Conservation (phyloP, 2,888 invertebrate species). For the Hanleya hanleyi region DNA sequence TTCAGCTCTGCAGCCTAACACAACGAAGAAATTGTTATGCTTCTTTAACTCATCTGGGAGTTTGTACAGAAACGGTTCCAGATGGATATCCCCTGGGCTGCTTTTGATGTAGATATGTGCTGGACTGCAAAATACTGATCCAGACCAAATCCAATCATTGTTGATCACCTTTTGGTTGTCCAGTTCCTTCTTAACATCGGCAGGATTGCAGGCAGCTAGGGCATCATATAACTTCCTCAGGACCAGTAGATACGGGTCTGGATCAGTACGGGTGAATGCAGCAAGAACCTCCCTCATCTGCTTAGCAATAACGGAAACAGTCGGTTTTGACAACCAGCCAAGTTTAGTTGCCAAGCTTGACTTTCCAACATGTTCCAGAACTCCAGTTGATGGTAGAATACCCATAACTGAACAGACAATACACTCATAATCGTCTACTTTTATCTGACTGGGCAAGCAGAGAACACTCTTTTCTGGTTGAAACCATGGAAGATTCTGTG, state of each 20-base stretch:
- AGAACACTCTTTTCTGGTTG: slow-evolving; percentile 3
- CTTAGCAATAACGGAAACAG: too few species aligned
- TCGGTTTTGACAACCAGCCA: too few species aligned
- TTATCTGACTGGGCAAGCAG: slow-evolving; percentile 36
- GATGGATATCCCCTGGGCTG: slow-evolving; percentile 22
- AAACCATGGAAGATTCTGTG: slow-evolving; percentile 27
- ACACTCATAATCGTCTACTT: too few species aligned
- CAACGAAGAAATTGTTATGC: slow-evolving; percentile 21
- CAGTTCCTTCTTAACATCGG: neutral
- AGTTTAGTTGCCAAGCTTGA: neutral
- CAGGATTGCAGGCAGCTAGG: neutral
- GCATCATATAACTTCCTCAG: neutral
- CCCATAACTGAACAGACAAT: slow-evolving; percentile 42
- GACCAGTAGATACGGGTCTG: neutral
- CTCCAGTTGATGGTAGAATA: neutral
- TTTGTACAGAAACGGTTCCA: slow-evolving; percentile 43
- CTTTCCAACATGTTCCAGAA: neutral
- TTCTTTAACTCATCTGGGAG: slow-evolving; percentile 39
- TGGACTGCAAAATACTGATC: slow-evolving; percentile 45
- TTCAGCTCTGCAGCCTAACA: slow-evolving; percentile 1
- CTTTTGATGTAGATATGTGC: slow-evolving; percentile 30
- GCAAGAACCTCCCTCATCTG: too few species aligned
- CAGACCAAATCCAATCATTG: slow-evolving; percentile 50
- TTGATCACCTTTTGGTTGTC: slow-evolving; percentile 8
- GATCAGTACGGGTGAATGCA: too few species aligned